Conservation (phyloP, 2,888 invertebrate species). For the Dryobotodes eremita region DNA sequence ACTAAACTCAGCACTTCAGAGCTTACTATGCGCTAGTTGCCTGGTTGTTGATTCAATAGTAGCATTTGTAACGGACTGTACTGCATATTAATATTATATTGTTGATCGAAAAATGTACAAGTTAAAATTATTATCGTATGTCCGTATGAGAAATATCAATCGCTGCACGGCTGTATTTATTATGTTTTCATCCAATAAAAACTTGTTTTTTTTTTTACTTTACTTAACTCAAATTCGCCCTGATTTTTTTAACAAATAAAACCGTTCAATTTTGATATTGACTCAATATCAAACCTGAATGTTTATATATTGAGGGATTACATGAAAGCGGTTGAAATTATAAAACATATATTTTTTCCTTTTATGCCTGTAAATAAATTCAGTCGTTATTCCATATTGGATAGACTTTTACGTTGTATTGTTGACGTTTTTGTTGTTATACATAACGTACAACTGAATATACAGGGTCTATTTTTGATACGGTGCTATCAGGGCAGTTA, state of each 20-base stretch:
- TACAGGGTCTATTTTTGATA: neutral
- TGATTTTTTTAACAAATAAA: too few relatives aligned
- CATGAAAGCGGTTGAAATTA: neutral
- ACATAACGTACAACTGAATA: neutral
- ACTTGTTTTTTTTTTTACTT: neutral
- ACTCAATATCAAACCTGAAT: too few relatives aligned
- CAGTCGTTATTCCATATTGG: neutral
- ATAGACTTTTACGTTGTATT: neutral
- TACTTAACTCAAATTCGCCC: neutral
- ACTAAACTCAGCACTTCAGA: neutral
- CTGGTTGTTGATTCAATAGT: conserved; percentile 2
- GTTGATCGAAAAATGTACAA: neutral
- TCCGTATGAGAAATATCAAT: neutral
- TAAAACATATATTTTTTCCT: neutral
- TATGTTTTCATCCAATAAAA: neutral
- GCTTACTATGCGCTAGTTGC: neutral
- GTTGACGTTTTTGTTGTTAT: neutral
- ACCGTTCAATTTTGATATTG: neutral
- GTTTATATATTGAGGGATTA: neutral
- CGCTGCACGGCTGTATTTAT: neutral
- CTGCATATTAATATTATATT: neutral
- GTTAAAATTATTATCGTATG: neutral
- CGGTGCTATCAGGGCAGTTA: neutral
- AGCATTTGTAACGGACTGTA: neutral
- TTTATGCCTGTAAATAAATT: neutral